Conservation (phyloP, 2,113 vertebrate genomes). For the Chaenocephalus aceratus region DNA sequence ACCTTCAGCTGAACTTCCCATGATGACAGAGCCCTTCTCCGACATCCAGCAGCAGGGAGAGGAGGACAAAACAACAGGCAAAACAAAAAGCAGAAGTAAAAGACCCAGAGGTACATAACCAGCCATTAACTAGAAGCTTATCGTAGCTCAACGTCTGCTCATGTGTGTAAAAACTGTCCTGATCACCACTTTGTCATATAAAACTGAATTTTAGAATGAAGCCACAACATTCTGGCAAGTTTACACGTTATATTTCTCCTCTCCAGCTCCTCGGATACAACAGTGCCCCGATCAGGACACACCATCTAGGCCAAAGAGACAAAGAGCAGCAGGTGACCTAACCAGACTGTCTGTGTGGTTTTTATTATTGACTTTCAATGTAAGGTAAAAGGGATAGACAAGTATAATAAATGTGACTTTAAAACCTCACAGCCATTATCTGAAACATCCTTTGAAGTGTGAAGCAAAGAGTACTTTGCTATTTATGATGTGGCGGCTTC, state of each 20-base stretch:
- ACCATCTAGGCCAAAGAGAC: conserved; percentile 42
- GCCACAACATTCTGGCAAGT: background rate
- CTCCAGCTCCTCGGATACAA: conserved; percentile 13
- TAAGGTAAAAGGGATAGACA: conserved; percentile 72
- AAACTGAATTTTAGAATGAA: background rate
- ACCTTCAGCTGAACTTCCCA: conserved; percentile 18
- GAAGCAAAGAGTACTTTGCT: conserved; percentile 49
- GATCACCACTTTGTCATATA: background rate
- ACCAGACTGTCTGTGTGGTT: background rate
- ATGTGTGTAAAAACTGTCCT: background rate
- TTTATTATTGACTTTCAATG: conserved; percentile 51
- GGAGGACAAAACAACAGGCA: background rate
- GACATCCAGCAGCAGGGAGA: background rate
- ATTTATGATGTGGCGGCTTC: background rate
- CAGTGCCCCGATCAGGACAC: background rate
- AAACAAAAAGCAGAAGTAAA: conserved; percentile 24
- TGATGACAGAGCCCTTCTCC: background rate
- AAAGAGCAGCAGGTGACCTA: conserved; percentile 52
- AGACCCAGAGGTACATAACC: conserved; percentile 41
- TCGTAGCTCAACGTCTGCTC: background rate
- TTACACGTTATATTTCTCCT: conserved; percentile 7
- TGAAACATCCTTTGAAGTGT: conserved; percentile 69
- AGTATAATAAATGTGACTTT: conserved; percentile 67
- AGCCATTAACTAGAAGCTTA: background rate
- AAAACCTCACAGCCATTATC: conserved; percentile 71